Conservation (phyloP, 2,113 vertebrate genomes). For the Noturus placidus region DNA sequence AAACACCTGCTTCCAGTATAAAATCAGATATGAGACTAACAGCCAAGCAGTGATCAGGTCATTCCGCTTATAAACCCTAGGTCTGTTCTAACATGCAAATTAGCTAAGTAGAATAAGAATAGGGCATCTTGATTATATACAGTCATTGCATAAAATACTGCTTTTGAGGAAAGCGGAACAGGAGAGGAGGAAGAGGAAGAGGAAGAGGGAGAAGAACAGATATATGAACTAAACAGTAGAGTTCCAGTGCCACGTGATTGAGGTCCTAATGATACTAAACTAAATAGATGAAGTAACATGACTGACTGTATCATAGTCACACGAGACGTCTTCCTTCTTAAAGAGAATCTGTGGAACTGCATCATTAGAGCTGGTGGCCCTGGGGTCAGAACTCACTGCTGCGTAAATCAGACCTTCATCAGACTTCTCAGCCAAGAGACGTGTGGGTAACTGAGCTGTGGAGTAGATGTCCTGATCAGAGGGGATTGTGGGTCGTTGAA, state of each 20-base stretch:
- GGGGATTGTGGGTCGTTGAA: background rate
- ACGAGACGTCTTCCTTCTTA: background rate
- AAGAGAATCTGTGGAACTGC: background rate
- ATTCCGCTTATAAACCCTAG: too few relatives aligned
- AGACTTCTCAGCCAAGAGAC: background rate
- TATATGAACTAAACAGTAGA: background rate
- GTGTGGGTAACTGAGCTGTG: conserved; percentile 7
- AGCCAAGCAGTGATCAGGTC: too few relatives aligned
- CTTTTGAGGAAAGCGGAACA: background rate
- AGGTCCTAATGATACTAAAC: background rate
- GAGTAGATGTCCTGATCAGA: background rate
- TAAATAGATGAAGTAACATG: background rate
- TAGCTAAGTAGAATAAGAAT: too few relatives aligned
- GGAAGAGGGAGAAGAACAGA: too few relatives aligned
- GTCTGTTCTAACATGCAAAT: too few relatives aligned
- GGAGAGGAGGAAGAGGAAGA: background rate
- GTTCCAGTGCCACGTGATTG: background rate
- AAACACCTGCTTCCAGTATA: background rate
- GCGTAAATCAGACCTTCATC: background rate
- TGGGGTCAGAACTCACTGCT: background rate
- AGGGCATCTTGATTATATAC: too few relatives aligned
- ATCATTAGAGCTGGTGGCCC: background rate
- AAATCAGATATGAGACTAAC: too few relatives aligned
- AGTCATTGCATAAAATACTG: too few relatives aligned
- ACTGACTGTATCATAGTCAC: background rate